Percentiles rank a stretch among this genome's conserved stretches.
These are phyloP conservation scores for Forpus xanthops DNA, from an alignment of 2,797 vertebrate species.

Conservation along the genomic window DNA sequence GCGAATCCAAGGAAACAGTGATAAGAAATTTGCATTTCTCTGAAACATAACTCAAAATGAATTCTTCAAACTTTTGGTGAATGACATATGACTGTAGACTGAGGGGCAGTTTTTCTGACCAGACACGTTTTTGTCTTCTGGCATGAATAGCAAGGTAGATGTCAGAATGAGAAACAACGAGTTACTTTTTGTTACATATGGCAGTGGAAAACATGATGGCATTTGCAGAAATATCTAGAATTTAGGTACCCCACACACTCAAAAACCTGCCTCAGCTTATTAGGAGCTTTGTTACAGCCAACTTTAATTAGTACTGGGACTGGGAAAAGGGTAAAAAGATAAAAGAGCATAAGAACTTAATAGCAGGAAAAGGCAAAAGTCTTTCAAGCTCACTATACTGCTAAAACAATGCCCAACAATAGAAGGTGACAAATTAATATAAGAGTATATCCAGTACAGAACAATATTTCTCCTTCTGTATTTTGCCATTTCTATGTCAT, in stretches of 20 bases:
- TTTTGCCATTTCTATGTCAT: neutral
- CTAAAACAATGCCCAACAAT: neutral
- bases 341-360: neutral
- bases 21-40: constrained; percentile 66
- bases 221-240: neutral
- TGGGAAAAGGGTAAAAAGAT: neutral
- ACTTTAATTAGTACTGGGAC: neutral
- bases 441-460: neutral
- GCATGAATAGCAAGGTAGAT: neutral
- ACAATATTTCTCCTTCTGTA: neutral
- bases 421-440: neutral
- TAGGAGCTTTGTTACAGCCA: neutral
- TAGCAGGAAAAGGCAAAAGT: neutral
- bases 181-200: neutral
- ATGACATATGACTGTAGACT: neutral
- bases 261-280: neutral
- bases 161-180: neutral
- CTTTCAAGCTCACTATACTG: neutral
- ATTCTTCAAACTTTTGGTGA: constrained; percentile 22
- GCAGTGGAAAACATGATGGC: neutral
- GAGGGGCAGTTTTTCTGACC: neutral
- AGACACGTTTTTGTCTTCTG: neutral
- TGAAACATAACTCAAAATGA: neutral
- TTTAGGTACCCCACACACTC: neutral
- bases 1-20: constrained; percentile 63